phyloP scores from a whole-genome alignment of 1,140 invertebrate species.

The Calliphora vicina region DNA sequence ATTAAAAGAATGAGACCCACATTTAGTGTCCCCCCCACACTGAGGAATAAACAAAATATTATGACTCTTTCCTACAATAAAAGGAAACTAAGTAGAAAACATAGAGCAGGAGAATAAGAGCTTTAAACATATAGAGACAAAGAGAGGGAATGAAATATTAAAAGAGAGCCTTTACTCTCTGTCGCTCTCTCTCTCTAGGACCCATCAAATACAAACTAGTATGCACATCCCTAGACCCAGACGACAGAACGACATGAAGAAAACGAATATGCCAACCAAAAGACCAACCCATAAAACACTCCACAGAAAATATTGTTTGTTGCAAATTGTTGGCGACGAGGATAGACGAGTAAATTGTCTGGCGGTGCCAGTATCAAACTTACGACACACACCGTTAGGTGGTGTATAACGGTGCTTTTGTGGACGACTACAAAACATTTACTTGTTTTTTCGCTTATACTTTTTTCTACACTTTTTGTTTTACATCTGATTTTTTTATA shows the following conservation, averaged over 20 bases:
- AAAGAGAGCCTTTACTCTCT: not conserved
- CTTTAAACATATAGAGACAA: not conserved
- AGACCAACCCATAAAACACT: not conserved
- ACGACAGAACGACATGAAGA: not conserved
- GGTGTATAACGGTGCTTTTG: slow-evolving; percentile 31
- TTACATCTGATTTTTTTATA: not conserved
- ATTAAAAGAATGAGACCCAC: not conserved
- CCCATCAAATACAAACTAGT: not conserved
- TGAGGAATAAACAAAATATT: not conserved
- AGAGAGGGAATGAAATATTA: not conserved
- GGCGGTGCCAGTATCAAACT: slow-evolving; percentile 38
- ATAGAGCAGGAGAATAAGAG: not conserved
- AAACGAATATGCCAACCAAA: not conserved
- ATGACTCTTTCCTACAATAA: not conserved
- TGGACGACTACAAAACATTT: slow-evolving; percentile 1
- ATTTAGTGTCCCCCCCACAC: not conserved
- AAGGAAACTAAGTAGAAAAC: not conserved
- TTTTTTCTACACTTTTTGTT: slow-evolving; percentile 6
- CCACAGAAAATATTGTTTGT: not conserved
- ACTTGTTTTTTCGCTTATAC: slow-evolving; percentile 27
- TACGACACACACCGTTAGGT: slow-evolving; percentile 38
- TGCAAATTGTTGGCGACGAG: not conserved
- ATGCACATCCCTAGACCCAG: not conserved
- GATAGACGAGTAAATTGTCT: slow-evolving; percentile 7
- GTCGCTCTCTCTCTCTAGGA: not conserved